Base-by-base conservation (phyloP, 1,140 invertebrate species). In the Antheraea pernyi region DNA sequence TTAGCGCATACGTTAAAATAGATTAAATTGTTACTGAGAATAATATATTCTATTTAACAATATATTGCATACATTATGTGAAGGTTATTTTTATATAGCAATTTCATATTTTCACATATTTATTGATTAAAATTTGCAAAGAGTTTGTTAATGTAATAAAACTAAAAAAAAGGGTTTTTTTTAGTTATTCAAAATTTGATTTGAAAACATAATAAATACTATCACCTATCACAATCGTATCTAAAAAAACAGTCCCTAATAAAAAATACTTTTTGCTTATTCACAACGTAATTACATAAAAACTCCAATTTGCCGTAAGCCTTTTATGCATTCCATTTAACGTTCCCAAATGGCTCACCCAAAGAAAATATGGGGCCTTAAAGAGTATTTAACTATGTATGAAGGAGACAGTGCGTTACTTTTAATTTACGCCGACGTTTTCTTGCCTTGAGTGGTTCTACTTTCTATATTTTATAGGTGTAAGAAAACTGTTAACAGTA, bases 321-420 rank as follows among this genome's bases (percentile, higher is more conserved):
- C 79, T 82, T 82, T 81, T 84, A 82, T 81, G 70, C 71, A 77
- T 83, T 81, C 78, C 74, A 85, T 81, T 83, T 82, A 81, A 81
- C 73, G 73, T 72, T 74, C 73, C 75, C 70, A 80, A 85, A 82
- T 84, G 75, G 80, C 72, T 73, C 73, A 69, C 76, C 77, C 74
- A 81, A 80, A 81, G 77, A 80, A 87, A 86, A 85, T 86, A 86
- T 82, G 81, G 77, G 70, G 75, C 76, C 83, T 84, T 89, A 82
- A 87, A 84, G 76, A 89, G 78, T 79, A 81, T 89, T 89, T 89
- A 89, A 85, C 78, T 88, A 89, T 88, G 83, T 88, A 89, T 87
- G 84, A 84, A 88, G 84, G 77, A 87, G 83, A 88, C 80, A 82
- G 74, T 74, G 77, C 81, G 83, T 89, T 86, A 89, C 80, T 89